Base-by-base conservation (phyloP, 1,140 invertebrate genomes). In the Drosophila cardini region DNA sequence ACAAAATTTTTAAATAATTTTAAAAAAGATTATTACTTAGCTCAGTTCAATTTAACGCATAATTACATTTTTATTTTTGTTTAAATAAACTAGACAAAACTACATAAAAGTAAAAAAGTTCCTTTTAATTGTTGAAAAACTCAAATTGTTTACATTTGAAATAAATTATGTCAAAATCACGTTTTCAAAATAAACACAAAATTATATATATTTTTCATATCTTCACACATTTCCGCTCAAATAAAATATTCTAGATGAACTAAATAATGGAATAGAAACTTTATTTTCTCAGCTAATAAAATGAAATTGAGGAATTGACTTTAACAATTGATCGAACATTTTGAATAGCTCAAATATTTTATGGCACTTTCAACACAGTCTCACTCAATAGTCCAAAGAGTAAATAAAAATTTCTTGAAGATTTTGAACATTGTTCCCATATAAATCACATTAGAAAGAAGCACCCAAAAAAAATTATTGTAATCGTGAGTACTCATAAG, bases 221-320 rank as follows among this genome's bases (percentile, higher is more conserved):
- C n/a, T n/a, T n/a, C n/a, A n/a, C n/a, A 11, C 9, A 45, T 5
- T 45, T 8, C 21, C 9, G 42, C 8, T n/a, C 21, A 43, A 8
- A 15, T 16, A 7, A 10, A 50, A 48, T 62, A 21, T 64, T 57
- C 34, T 48, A 46, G 42, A 48, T 56, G 15, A 32, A 36, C 1
- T 36, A 9, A 13, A 11, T 2, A 52, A n/a, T 13, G 40, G 40
- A 42, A 38, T 26, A 50, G 75, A 74, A 65, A 78, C 56, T 52
- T 46, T 89, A 78, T 61, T 52, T 46, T 89, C 84, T 77, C 83
- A 89, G 83, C 46, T 72, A 64, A 79, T 86, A 89, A 86, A 86
- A 76, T 89, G 53, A 57, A 64, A 86, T 89, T 86, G 83, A 86
- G 38, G 57, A 89, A 86, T 86, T 48, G 76, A 57, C 80, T 80